phyloP scores from a whole-genome alignment of 2,888 invertebrate genomes.

The Machimus atricapillus region DNA sequence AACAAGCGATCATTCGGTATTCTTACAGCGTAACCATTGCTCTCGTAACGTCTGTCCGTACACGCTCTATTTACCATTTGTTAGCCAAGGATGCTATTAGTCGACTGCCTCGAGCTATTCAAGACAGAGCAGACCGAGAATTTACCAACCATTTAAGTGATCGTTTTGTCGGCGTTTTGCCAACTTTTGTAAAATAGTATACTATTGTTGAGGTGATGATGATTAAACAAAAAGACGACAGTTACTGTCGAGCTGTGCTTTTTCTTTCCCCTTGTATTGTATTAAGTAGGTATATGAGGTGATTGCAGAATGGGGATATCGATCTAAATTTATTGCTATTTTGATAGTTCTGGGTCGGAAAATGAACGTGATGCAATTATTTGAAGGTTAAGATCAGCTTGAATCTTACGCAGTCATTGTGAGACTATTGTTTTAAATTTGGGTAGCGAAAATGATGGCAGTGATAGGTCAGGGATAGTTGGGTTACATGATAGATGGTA shows the following conservation, averaged over 20 bases:
- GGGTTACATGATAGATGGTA: not conserved
- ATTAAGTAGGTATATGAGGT: not conserved
- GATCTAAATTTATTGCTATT: conserved; percentile 22
- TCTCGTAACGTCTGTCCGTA: conserved; percentile 45
- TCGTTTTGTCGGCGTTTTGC: conserved; percentile 44
- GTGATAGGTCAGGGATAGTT: not conserved
- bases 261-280: not conserved
- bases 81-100: conserved; percentile 44
- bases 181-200: conserved; percentile 33
- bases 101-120: conserved; percentile 22
- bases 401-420: not conserved
- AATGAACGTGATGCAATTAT: not conserved
- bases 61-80: conserved; percentile 46
- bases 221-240: not conserved
- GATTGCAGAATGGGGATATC: not conserved
- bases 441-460: not conserved
- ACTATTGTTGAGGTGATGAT: conserved; percentile 11
- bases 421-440: not conserved
- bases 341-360: conserved; percentile 32
- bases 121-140: conserved; percentile 11
- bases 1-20: conserved; percentile 42
- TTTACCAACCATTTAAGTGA: conserved; percentile 41
- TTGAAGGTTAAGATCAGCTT: conserved; percentile 7
- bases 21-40: conserved; percentile 46
- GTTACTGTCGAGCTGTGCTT: not conserved